Conservation (phyloP, 2,797 vertebrate genomes). For the Xenentodon cancila region DNA sequence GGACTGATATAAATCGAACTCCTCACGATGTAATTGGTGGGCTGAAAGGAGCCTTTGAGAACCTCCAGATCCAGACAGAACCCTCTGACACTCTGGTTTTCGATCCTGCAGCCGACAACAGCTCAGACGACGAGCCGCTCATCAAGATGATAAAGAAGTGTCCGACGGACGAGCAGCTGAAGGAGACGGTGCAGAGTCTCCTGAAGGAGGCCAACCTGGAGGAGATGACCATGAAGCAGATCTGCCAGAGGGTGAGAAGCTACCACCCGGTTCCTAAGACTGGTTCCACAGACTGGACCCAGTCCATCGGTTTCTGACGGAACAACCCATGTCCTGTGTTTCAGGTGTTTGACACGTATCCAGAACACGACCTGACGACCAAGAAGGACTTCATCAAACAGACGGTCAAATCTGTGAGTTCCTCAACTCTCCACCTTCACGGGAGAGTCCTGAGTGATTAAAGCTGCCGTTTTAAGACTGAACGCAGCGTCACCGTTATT, state of each 20-base stretch:
- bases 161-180: slow-evolving; percentile 90
- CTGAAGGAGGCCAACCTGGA: slow-evolving; percentile 91
- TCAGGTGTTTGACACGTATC: slow-evolving; percentile 93
- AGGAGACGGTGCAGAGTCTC: slow-evolving; percentile 87
- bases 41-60: too few species aligned
- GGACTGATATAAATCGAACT: too few species aligned
- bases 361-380: slow-evolving; percentile 88
- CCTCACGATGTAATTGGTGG: too few species aligned
- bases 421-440: too few species aligned
- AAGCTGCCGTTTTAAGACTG: too few species aligned
- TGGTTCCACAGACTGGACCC: not conserved
- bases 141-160: slow-evolving; percentile 92
- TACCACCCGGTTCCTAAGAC: not conserved
- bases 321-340: slow-evolving; percentile 24
- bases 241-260: slow-evolving; percentile 91
- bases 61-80: too few species aligned
- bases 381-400: slow-evolving; percentile 94
- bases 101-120: slow-evolving; percentile 77
- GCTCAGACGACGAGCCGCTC: slow-evolving; percentile 93
- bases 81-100: too few species aligned
- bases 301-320: too few species aligned
- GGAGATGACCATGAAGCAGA: slow-evolving; percentile 97
- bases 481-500: too few species aligned
- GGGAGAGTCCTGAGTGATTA: too few species aligned
- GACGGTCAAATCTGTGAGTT: slow-evolving; percentile 92